phyloP scores from a whole-genome alignment of 1,140 invertebrate species.

The Leptopilina clavipes region DNA sequence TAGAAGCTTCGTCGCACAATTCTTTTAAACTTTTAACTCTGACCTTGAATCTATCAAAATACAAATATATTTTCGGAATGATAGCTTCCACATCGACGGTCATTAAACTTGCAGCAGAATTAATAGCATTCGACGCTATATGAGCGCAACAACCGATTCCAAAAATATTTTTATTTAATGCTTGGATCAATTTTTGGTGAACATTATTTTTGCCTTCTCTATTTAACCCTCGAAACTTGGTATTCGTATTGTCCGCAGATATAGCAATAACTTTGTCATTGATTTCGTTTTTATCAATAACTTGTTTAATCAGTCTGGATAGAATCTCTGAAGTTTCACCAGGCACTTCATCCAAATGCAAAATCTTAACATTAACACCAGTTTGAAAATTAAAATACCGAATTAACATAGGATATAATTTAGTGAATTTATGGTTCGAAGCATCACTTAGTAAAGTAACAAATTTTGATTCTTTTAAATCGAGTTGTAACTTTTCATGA shows the following conservation, averaged over 20 bases:
- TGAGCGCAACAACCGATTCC: constrained; percentile 56
- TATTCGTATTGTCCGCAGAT: constrained; percentile 11
- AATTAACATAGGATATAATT: constrained; percentile 21
- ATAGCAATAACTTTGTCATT: too few species aligned
- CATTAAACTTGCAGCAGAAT: constrained; percentile 55
- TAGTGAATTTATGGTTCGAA: background rate
- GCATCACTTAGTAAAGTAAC: background rate
- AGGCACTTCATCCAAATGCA: background rate
- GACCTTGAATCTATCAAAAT: constrained; percentile 63
- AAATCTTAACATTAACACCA: background rate
- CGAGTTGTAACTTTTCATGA: background rate
- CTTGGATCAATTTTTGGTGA: background rate
- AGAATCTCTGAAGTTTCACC: constrained; percentile 1
- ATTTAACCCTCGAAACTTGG: constrained; percentile 15
- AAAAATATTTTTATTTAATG: constrained; percentile 44
- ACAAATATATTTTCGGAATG: constrained; percentile 60
- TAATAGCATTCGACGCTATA: constrained; percentile 60
- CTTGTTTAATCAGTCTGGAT: background rate
- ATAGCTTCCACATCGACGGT: constrained; percentile 60
- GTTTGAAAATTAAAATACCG: background rate
- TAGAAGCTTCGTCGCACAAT: constrained; percentile 58
- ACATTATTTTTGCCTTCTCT: background rate
- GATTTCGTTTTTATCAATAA: too few species aligned
- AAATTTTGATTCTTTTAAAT: background rate
- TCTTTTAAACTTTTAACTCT: constrained; percentile 59